Percentiles rank a stretch among this genome's conserved stretches.
Conservation (phyloP, 1,140 invertebrate genomes). For the Brachionus rotundiformis region DNA sequence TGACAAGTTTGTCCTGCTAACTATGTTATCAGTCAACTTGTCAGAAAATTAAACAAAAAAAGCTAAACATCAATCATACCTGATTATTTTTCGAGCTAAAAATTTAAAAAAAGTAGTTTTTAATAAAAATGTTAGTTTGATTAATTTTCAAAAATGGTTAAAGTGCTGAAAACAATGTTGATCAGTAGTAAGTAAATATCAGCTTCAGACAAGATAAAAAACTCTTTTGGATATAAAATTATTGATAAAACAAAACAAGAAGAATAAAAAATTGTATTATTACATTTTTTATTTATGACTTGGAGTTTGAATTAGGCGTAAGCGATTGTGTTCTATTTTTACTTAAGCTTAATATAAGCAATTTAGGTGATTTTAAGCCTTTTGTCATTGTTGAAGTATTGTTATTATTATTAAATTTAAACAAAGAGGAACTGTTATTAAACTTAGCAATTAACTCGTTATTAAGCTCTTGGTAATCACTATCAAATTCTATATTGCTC, state of each 20-base stretch:
- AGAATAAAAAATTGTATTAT: constrained; percentile 5
- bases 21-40: too few species aligned
- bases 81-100: background rate
- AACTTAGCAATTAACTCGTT: background rate
- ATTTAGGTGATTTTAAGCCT: constrained; percentile 40
- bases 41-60: background rate
- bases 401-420: background rate
- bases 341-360: constrained; percentile 32
- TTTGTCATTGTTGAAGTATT: background rate
- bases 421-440: background rate
- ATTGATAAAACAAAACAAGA: too few species aligned
- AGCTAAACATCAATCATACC: background rate
- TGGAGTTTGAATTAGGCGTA: background rate
- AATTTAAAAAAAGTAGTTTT: background rate
- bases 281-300: constrained; percentile 22
- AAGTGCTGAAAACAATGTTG: background rate
- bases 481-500: constrained; percentile 34
- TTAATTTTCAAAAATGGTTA: constrained; percentile 1
- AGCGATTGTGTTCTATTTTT: constrained; percentile 31
- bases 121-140: background rate
- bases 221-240: too few species aligned
- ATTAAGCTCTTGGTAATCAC: constrained; percentile 15
- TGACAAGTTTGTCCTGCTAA: too few species aligned
- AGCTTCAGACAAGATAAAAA: too few species aligned
- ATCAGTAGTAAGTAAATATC: too few species aligned